Evolutionary conservation across 2,888 invertebrate genomes (phyloP), one percentile per base, ranked within the genome.

Genomic region (Melinaea marsaeus): DNA sequence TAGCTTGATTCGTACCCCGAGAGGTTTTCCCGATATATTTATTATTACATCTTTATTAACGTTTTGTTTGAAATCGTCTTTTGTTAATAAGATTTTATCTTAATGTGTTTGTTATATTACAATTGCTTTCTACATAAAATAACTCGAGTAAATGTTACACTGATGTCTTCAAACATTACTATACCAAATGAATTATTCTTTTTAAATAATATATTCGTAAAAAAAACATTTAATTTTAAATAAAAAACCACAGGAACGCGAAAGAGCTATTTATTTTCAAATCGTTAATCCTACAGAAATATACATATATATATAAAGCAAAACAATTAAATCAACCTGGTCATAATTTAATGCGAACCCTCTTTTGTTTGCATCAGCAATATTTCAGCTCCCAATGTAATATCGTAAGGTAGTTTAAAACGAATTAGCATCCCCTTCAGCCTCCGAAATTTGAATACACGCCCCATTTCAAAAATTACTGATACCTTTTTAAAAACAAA

Each of bases 361-460:
- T 85, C 86, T 86, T 81, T 73, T 82, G 83, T 88, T 85, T 86
- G 86, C 86, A 79, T 83, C 81, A 75, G 83, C 84, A 75, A 89
- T 88, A 90, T 85, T 86, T 87, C 81, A 88, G 83, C 80, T 79
- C 80, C 74, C 75, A 84, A 84, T 76, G 88, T 82, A 90, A 90
- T 90, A 90, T 88, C 86, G 86, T 88, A 89, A 89, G 84, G 88
- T 86, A 90, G 90, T 90, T 90, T 90, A 86, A 90, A 90, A 87
- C 88, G 80, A 90, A 90, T 90, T 90, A 90, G 90, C 84, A 82
- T 83, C 88, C 90, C 90, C 86, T 83, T 81, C 83, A 68, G 78
- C 76, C 81, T 79, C 78, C 75, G 77, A 79, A 86, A 90, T 90
- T 90, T 90, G 86, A 89, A 90, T 89, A 87, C 80, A 79, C 85